Evolutionary conservation across 2,888 invertebrate genomes (phyloP).

Genomic region (Pyralis farinalis): DNA sequence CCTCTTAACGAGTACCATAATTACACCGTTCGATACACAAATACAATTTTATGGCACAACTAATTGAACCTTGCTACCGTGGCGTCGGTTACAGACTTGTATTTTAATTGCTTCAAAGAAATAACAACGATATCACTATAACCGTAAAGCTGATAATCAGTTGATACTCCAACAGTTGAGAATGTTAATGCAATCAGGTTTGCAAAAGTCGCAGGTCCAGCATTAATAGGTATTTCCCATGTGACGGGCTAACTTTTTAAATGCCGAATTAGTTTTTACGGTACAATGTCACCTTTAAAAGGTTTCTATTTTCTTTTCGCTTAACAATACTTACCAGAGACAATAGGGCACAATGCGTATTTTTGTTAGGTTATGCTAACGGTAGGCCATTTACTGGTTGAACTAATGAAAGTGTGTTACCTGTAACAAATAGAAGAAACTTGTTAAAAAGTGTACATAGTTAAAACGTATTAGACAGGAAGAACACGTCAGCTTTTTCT

Average conservation of each 20-base stretch:
- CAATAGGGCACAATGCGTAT: not conserved
- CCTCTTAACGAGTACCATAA: not conserved
- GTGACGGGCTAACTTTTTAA: too few relatives aligned
- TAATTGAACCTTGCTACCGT: not conserved
- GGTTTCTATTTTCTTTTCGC: not conserved
- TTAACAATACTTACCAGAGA: not conserved
- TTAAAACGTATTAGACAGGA: too few relatives aligned
- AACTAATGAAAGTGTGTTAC: not conserved
- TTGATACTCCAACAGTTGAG: too few relatives aligned
- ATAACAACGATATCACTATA: conserved; percentile 19
- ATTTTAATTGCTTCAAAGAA: not conserved
- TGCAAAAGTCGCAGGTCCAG: too few relatives aligned
- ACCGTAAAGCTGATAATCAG: conserved; percentile 14
- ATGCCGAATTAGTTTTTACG: too few relatives aligned
- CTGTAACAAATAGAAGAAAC: not conserved
- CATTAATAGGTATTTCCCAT: too few relatives aligned
- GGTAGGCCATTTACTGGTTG: not conserved
- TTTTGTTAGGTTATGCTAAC: not conserved
- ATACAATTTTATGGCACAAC: conserved; percentile 1
- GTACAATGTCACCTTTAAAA: too few relatives aligned
- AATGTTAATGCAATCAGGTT: too few relatives aligned
- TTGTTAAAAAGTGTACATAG: not conserved
- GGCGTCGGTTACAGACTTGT: not conserved
- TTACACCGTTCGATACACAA: not conserved
- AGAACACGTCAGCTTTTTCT: too few relatives aligned